Evolutionary conservation across 2,113 vertebrate species (phyloP), one percentile per base, ranked within the genome.

Genomic region (Ammodytes marinus): DNA sequence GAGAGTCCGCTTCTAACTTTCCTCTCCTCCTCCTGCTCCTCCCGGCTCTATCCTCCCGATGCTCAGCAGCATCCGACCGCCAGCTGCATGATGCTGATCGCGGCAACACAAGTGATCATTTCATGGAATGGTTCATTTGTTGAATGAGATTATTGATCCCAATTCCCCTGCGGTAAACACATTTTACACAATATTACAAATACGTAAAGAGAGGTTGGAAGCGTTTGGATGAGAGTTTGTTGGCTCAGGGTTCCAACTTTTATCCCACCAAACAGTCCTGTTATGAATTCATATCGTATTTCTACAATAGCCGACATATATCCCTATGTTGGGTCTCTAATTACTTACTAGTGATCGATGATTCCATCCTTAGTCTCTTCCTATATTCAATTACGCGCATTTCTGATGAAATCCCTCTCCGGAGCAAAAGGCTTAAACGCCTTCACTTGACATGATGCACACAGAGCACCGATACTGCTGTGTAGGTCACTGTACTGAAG

Each of bases 1-100:
- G 95, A 94, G 95, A 84, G 60, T 55, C 69, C 0, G 53, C 66
- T 45, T 73, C 80, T 69, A 88, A 92, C 91, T 92, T 90, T 86
- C 37, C 66, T 77, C 57, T 42, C n/a, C n/a, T 39, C 8, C 40
- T 14, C 5, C 15, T 39, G 7, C 40, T 14, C 5, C 15, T 9
- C 42, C 37, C 8, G 59, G 11, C 39, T 75, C 35, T 27, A 27
- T 27, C 50, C 60, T 45, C 63, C 15, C 53, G 69, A 55, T 59
- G 37, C 74, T 50, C 47, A 42, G 58, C 77, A 50, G 67, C 74
- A 19, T 47, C 64, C 13, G 67, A 74, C 2, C 2, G 9, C 19
- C 43, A 14, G 69, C 57, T 63, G 65, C 45, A 3, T 4, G 69
- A n/a, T 19, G 3, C 42, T 13, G 19, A 46, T 4, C 37, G 13